Evolutionary conservation across 2,113 vertebrate species (phyloP), one percentile per base, ranked within the genome.

Genomic region (Narcine bancroftii): DNA sequence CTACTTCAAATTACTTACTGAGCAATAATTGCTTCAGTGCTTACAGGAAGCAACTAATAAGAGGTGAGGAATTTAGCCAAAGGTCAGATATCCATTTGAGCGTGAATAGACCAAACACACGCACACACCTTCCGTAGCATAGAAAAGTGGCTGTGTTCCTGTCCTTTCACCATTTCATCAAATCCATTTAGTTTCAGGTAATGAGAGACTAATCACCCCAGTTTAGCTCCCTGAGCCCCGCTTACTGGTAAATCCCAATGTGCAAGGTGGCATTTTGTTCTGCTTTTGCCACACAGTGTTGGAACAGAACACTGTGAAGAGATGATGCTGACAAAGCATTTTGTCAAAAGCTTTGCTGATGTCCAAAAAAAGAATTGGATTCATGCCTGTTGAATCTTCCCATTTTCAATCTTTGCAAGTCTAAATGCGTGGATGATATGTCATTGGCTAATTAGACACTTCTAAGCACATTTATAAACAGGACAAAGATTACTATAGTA

Each of bases 21-120:
- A 89, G 21, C n/a, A 65, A 24, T 89, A 65, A 89, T 89, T 89
- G 60, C 63, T 89, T 89, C 85, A 89, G n/a, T 89, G 56, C 36
- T 42, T 65, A 36, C 85, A 66, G 60, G 56, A 89, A 65, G 60
- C 60, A 65, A 42, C 60, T 39, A 24, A 89, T 89, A 89, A n/a
- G 83, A n/a, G 36, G 19, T 63, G 11, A 89, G 17, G 11, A 26
- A 36, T 42, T 89, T 36, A 63, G 85, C 60, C 21, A 89, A 63
- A 60, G 85, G 85, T 89, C 56, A 89, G 56, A 39, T 89, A 66
- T 89, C 60, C 15, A 65, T 60, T 89, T 65, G n/a, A 9, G 60
- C 36, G 65, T 19, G 65, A 42, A 39, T 36, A 9, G 85, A 3
- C 85, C 60, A 36, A 65, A 65, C 36, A 89, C 60, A 65, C n/a